Percentiles rank a stretch among this genome's conserved stretches.
Evolutionary conservation across 1,140 invertebrate species (phyloP).

Genomic region (Drosophila simulans): DNA sequence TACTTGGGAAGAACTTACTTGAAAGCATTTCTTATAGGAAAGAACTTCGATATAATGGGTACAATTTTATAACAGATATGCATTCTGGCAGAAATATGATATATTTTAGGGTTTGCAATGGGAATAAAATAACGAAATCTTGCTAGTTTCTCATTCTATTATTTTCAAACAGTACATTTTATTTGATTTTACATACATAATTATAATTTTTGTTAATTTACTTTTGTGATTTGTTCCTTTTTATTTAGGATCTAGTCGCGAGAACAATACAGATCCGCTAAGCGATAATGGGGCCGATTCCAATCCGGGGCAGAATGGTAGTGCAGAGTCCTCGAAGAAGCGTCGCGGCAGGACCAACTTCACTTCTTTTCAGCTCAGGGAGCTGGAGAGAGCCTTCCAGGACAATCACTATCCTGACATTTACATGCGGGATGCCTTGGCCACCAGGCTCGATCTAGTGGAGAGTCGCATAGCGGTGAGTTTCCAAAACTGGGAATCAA

Average conservation of each 20-base stretch:
- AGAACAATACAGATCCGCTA: neutral
- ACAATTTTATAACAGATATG: no score
- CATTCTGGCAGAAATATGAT: no score
- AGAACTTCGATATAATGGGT: no score
- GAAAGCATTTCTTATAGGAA: neutral
- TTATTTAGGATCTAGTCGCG: neutral
- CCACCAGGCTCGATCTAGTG: constrained; percentile 97
- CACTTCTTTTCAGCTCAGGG: constrained; percentile 99
- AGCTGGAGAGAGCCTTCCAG: constrained; percentile 97
- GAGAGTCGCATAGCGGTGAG: constrained; percentile 99
- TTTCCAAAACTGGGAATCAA: constrained; percentile 50
- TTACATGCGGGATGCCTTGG: constrained; percentile 98
- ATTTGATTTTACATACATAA: no score
- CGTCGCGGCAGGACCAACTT: constrained; percentile 98
- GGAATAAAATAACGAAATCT: no score
- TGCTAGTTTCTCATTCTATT: no score
- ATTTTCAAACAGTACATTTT: no score
- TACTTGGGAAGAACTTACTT: neutral
- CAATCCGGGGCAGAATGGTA: constrained; percentile 10
- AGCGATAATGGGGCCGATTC: neutral
- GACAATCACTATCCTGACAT: constrained; percentile 99
- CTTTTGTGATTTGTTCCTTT: no score
- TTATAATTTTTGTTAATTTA: no score
- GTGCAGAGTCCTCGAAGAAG: constrained; percentile 86
- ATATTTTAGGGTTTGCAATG: no score